phyloP scores from a whole-genome alignment of 2,888 invertebrate genomes.

The Protodeltote pygarga region DNA sequence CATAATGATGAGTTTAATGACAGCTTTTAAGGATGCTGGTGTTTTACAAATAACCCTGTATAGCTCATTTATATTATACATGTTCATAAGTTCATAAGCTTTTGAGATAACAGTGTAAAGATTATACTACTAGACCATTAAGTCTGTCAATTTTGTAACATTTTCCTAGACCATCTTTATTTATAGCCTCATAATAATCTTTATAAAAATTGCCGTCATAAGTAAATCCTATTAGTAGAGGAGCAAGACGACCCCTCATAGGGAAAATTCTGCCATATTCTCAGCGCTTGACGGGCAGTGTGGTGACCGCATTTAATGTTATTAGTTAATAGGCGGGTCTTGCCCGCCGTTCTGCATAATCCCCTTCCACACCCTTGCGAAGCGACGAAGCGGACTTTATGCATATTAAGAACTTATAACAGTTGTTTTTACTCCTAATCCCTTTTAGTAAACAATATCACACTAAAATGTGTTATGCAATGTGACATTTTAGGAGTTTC shows the following conservation, averaged over 20 bases:
- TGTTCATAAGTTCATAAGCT: no score
- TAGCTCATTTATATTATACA: no score
- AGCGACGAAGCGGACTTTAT: slow-evolving; percentile 27
- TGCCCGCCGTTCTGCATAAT: slow-evolving; percentile 24
- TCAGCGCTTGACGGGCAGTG: slow-evolving; percentile 27
- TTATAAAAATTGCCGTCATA: not conserved
- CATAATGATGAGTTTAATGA: no score
- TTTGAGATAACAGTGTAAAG: no score
- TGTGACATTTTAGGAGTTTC: no score
- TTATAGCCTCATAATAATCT: not conserved
- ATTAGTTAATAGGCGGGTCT: slow-evolving; percentile 39
- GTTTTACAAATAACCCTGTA: no score
- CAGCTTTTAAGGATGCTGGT: no score
- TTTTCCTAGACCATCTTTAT: not conserved
- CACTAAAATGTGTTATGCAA: no score
- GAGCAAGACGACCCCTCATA: slow-evolving; percentile 23
- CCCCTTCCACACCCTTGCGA: slow-evolving; percentile 8
- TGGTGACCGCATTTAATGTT: slow-evolving; percentile 41
- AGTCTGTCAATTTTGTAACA: no score
- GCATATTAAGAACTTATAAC: slow-evolving; percentile 9
- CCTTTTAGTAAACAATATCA: not conserved
- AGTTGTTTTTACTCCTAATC: slow-evolving; percentile 1
- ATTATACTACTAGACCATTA: no score
- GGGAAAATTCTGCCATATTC: slow-evolving; percentile 27
- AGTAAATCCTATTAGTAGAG: slow-evolving; percentile 10